phyloP scores from a whole-genome alignment of 2,113 vertebrate species.

The Orthonyx spaldingii region DNA sequence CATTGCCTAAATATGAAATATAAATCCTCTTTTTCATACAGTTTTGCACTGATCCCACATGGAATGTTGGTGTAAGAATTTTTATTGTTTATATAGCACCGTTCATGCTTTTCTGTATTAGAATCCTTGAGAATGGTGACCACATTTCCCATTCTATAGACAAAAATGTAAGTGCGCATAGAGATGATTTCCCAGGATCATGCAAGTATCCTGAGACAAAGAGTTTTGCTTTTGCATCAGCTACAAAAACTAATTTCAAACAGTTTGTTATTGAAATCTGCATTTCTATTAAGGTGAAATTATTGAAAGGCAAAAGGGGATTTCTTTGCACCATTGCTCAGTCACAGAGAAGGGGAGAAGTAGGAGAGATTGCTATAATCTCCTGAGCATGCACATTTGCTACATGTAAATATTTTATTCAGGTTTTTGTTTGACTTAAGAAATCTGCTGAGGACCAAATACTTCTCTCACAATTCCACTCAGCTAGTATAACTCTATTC shows the following conservation, averaged over 20 bases:
- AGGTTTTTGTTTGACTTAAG: not conserved
- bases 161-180: rapidly evolving
- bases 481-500: not conserved
- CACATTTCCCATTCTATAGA: not conserved
- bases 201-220: not conserved
- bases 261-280: not conserved
- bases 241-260: not conserved
- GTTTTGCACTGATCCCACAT: not conserved
- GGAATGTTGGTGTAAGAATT: not conserved
- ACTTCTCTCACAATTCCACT: not conserved
- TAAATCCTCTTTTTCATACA: not conserved
- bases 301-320: not conserved
- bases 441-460: not conserved
- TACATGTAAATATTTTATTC: not conserved
- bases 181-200: not conserved
- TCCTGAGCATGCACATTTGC: not conserved
- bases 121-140: not conserved
- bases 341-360: rapidly evolving
- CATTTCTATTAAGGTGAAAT: not conserved
- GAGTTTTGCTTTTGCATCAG: not conserved
- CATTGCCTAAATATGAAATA: not conserved
- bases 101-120: not conserved
- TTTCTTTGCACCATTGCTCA: not conserved
- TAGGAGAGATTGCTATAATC: not conserved
- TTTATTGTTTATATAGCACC: not conserved